phyloP scores from a whole-genome alignment of 2,113 vertebrate species.

The Spermophilus dauricus region DNA sequence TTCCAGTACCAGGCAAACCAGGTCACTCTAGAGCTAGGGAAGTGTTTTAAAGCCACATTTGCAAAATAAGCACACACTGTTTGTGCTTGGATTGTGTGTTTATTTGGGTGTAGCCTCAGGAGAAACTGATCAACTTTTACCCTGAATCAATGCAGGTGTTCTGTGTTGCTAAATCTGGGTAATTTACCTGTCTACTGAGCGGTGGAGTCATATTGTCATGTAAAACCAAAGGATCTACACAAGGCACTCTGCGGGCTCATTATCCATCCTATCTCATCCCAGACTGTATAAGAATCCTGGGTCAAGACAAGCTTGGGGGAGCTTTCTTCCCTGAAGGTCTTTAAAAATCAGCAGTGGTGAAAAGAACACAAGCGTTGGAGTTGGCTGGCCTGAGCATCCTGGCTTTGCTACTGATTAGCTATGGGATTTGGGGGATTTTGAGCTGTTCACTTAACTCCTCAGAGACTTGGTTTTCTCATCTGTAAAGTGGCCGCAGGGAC shows the following conservation, averaged over 20 bases:
- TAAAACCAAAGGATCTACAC: background rate
- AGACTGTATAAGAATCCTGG: background rate
- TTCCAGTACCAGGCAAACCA: background rate
- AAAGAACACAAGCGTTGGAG: background rate
- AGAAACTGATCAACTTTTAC: background rate
- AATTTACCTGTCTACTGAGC: background rate
- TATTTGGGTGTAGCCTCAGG: background rate
- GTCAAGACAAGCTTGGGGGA: background rate
- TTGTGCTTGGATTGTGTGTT: background rate
- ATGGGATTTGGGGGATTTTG: background rate
- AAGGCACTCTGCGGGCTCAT: background rate
- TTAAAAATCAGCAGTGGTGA: background rate
- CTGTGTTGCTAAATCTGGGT: background rate
- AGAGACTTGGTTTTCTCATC: conserved; percentile 48
- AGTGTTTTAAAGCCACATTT: background rate
- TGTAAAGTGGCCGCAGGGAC: conserved; percentile 30
- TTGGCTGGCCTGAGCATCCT: background rate
- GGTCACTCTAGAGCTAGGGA: background rate
- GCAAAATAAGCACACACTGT: background rate
- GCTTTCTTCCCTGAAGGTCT: background rate
- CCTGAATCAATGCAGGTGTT: background rate
- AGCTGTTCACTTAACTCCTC: background rate
- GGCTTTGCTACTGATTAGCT: conserved; percentile 17
- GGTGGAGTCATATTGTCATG: background rate
- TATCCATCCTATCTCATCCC: background rate